phyloP scores from a whole-genome alignment of 2,888 invertebrate species.

The Acleris sparsana region DNA sequence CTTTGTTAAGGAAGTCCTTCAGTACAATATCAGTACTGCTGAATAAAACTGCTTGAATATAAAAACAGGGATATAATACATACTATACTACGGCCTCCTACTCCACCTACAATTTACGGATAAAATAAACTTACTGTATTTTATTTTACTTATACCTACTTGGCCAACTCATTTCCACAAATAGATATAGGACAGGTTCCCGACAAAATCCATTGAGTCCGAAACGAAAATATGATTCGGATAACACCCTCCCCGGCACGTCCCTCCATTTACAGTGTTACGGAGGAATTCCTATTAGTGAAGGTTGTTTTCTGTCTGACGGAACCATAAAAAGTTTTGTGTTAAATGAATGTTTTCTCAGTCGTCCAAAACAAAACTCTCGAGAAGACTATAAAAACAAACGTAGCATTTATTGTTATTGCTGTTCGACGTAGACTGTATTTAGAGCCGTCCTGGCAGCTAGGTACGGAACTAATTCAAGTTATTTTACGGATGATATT shows the following conservation, averaged over 20 bases:
- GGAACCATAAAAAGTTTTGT: slow-evolving; percentile 73
- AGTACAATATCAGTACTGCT: no score
- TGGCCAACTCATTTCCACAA: slow-evolving; percentile 27
- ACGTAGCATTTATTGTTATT: slow-evolving; percentile 61
- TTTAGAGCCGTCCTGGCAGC: slow-evolving; percentile 38
- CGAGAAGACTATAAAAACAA: slow-evolving; percentile 65
- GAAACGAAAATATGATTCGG: slow-evolving; percentile 72
- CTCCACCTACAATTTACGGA: no score
- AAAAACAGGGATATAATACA: no score
- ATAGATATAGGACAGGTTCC: slow-evolving; percentile 45
- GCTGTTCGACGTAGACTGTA: slow-evolving; percentile 49
- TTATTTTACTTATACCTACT: slow-evolving; percentile 6
- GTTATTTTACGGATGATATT: background rate
- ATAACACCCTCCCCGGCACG: slow-evolving; percentile 71
- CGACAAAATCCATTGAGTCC: slow-evolving; percentile 64
- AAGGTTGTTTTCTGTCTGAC: slow-evolving; percentile 73
- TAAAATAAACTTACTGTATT: background rate
- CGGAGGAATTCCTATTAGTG: slow-evolving; percentile 77
- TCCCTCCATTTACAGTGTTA: slow-evolving; percentile 77
- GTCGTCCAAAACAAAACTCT: slow-evolving; percentile 64
- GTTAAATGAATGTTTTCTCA: slow-evolving; percentile 72
- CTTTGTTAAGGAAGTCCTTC: no score
- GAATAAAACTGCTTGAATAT: no score
- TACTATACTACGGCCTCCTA: no score
- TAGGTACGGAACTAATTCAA: slow-evolving; percentile 8